phyloP scores from a whole-genome alignment of 2,113 vertebrate genomes.

The Ornithorhynchus anatinus region DNA sequence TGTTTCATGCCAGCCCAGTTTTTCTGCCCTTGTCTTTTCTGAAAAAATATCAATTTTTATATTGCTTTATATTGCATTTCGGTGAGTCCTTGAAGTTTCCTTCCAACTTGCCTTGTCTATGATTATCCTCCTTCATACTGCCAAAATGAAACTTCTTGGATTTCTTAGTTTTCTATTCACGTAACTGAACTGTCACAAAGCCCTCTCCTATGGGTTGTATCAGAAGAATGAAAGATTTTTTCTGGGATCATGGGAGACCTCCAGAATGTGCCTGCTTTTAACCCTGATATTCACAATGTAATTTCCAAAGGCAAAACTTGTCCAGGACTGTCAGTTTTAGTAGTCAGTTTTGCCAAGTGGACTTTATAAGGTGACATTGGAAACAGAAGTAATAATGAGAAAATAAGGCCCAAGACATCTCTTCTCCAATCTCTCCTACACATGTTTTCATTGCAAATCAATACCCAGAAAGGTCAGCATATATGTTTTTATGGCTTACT shows the following conservation, averaged over 20 bases:
- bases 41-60: constrained; percentile 38
- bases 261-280: neutral
- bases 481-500: too few relatives aligned
- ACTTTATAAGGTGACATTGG: neutral
- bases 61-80: constrained; percentile 16
- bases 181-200: neutral
- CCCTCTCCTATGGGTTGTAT: neutral
- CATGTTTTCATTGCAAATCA: too few relatives aligned
- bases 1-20: constrained; percentile 35
- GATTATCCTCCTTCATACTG: constrained; percentile 10
- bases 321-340: neutral
- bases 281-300: neutral
- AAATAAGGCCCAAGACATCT: too few relatives aligned
- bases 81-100: constrained; percentile 19
- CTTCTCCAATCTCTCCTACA: too few relatives aligned
- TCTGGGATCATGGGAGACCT: constrained; percentile 1
- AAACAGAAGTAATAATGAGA: neutral
- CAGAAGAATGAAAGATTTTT: constrained; percentile 22
- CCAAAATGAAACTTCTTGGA: neutral
- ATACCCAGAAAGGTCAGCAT: too few relatives aligned
- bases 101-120: constrained; percentile 27
- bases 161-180: constrained; percentile 1
- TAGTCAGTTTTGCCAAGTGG: neutral
- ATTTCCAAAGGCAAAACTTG: constrained; percentile 1
- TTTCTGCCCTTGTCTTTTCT: constrained; percentile 42